Base-by-base conservation (phyloP, 2,888 invertebrate genomes). In the Endotricha flammealis region DNA sequence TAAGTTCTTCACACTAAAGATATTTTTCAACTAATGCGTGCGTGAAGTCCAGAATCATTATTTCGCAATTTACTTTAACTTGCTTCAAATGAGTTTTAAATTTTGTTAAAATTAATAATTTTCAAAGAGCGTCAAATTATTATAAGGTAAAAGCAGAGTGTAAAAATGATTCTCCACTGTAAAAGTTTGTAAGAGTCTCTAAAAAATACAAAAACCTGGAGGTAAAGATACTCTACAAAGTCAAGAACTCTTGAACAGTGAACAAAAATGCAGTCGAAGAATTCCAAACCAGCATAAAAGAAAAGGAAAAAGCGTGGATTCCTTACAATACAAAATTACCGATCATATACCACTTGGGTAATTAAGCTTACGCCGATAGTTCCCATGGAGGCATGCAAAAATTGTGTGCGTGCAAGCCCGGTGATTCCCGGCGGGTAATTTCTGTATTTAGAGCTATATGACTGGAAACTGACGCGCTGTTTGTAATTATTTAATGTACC, bases 391-490 rank as follows among this genome's bases (percentile, higher is more conserved):
- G 35, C 13, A 35, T 28, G 29, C 23, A 35, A 35, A 29, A 22
- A 33, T 33, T 24, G 25, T 12, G 17, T 53, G 57, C 59, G 69
- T 80, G 82, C 73, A 80, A 80, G 81, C 67, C 57, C 53, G 77
- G 68, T 79, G 79, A 81, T 80, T 65, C 61, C 57, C 43, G n/a
- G 57, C 49, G 51, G 48, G 72, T 74, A 80, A 79, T 80, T 74
- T 74, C 70, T 71, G 68, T 80, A 69, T 82, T 78, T 81, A 79
- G 67, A 57, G 50, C 56, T 51, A 63, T 68, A 66, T 60, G 56
- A 68, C 59, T 61, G 64, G 65, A 63, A 62, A 61, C 59, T 46
- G 61, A 61, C 14, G 24, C 25, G 67, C 60, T 64, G 56, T 54
- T 54, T 64, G 64, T 20, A 20, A 38, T 48, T 55, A 71, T 66